These are phyloP conservation scores for Drosophila rhopaloa DNA, from an alignment of 1,140 invertebrate genomes.

Conservation along the genomic window DNA sequence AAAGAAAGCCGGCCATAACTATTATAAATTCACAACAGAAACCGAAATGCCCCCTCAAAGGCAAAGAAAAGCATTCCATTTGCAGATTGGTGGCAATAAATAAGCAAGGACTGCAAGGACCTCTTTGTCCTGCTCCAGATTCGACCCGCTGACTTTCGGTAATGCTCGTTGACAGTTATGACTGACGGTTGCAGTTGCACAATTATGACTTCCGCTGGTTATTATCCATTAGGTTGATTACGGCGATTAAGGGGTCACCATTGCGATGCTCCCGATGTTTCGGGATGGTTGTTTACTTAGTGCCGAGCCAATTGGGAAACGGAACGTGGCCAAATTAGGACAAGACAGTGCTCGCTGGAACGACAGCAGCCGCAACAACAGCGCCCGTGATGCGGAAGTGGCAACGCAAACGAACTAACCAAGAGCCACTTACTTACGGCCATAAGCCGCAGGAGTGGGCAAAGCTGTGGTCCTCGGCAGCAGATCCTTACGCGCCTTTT, in stretches of 20 bases:
- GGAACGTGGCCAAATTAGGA: constrained; percentile 74
- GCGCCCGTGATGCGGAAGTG: constrained; percentile 68
- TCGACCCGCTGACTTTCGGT: constrained; percentile 34
- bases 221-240: constrained; percentile 53
- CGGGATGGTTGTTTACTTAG: constrained; percentile 46
- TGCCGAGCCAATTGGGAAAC: constrained; percentile 67
- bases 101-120: constrained; percentile 17
- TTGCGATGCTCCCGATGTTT: neutral
- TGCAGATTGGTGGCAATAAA: constrained; percentile 29
- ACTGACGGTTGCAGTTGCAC: constrained; percentile 30
- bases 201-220: constrained; percentile 42
- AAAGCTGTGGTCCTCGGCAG: constrained; percentile 5
- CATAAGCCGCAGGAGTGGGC: constrained; percentile 64
- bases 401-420: constrained; percentile 77
- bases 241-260: constrained; percentile 35
- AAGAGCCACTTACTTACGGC: constrained; percentile 82
- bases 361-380: constrained; percentile 26
- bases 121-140: constrained; percentile 13
- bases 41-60: constrained; percentile 3
- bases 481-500: constrained; percentile 73
- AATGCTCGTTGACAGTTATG: constrained; percentile 44
- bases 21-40: neutral
- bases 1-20: neutral
- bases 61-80: constrained; percentile 15
- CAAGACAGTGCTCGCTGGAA: constrained; percentile 55